phyloP scores from a whole-genome alignment of 1,140 invertebrate species.

The Drosophila grimshawi region DNA sequence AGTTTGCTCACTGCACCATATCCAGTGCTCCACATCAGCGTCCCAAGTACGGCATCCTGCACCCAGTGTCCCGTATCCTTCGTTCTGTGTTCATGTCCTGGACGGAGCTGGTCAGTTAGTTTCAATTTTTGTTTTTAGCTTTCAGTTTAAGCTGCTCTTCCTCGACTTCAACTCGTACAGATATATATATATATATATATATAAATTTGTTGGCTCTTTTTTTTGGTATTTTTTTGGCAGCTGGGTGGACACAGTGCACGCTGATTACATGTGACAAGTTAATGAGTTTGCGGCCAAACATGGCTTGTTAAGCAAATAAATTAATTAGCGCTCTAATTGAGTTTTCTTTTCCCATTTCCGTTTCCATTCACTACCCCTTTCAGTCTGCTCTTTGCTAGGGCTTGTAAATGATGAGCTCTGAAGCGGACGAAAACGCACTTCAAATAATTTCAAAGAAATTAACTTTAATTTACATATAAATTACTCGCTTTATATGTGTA shows the following conservation, averaged over 20 bases:
- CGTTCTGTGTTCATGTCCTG: conserved; percentile 35
- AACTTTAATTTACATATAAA: conserved; percentile 68
- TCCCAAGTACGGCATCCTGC: background rate
- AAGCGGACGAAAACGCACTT: conserved; percentile 33
- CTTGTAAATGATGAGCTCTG: conserved; percentile 46
- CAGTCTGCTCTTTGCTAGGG: background rate
- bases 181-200: background rate
- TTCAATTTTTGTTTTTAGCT: conserved; percentile 81
- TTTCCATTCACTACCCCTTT: background rate
- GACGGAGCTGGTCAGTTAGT: conserved; percentile 72
- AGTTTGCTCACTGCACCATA: conserved; percentile 62
- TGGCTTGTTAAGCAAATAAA: conserved; percentile 80
- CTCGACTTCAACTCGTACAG: background rate
- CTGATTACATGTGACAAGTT: conserved; percentile 82
- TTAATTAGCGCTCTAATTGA: conserved; percentile 80
- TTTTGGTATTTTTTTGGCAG: conserved; percentile 15
- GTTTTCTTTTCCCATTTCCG: conserved; percentile 46
- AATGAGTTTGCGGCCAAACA: conserved; percentile 82
- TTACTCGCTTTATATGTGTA: conserved; percentile 8
- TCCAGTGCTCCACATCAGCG: conserved; percentile 1
- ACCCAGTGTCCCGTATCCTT: conserved; percentile 2
- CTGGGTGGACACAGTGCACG: conserved; percentile 49
- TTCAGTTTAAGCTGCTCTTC: conserved; percentile 30
- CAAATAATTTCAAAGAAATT: conserved; percentile 55
- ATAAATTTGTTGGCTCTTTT: background rate